Conservation (phyloP, 1,140 invertebrate genomes). For the Adelges cooleyi region DNA sequence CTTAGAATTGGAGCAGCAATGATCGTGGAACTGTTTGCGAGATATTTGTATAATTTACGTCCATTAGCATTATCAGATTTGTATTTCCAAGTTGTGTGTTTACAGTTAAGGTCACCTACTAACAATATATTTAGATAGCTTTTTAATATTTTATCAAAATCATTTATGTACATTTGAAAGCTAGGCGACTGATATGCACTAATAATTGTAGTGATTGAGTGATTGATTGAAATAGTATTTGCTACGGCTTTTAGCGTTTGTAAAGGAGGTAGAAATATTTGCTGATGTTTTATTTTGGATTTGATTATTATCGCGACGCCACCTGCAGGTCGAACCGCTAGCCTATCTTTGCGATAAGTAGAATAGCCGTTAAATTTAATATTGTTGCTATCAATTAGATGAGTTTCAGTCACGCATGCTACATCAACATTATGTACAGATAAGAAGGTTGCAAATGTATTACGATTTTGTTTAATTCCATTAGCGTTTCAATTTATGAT, state of each 20-base stretch:
- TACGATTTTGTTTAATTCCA: not conserved
- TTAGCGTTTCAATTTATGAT: slow-evolving; percentile 9
- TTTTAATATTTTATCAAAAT: not conserved
- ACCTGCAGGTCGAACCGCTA: not conserved
- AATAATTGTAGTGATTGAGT: not conserved
- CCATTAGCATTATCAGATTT: not conserved
- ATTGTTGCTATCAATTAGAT: not conserved
- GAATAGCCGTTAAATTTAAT: not conserved
- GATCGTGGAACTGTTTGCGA: not conserved
- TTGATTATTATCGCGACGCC: not conserved
- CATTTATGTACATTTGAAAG: not conserved
- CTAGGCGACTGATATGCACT: not conserved
- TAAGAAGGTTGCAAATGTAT: not conserved
- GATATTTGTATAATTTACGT: not conserved
- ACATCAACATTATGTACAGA: not conserved
- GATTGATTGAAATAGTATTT: not conserved
- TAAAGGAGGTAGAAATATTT: not conserved
- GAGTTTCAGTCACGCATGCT: not conserved
- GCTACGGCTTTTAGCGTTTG: not conserved
- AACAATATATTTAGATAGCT: not conserved
- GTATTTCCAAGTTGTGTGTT: not conserved
- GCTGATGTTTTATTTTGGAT: not conserved
- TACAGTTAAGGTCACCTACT: not conserved
- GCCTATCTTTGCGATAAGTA: not conserved
- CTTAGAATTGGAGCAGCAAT: not conserved